Percentiles rank a stretch among this genome's conserved stretches.
These are phyloP conservation scores for Drosophila cognata DNA, from an alignment of 2,888 invertebrate genomes.

Conservation along the genomic window DNA sequence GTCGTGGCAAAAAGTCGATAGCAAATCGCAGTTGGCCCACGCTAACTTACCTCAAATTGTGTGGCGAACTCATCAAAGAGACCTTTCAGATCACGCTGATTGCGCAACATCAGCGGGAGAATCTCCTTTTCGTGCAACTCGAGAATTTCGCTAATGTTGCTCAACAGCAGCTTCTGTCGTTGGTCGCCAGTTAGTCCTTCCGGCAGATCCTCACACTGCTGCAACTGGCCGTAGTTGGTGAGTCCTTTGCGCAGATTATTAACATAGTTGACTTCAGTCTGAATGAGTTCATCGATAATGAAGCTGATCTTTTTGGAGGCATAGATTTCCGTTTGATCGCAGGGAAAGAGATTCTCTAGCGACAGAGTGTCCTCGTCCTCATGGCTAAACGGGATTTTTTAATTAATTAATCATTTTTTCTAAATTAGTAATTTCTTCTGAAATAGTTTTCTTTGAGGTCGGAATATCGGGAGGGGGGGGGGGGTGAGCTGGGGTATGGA, in stretches of 20 bases:
- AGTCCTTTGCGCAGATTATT: slow-evolving; percentile 82
- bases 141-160: slow-evolving; percentile 95
- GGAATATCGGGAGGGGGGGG: background rate
- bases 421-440: background rate
- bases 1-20: background rate
- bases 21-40: slow-evolving; percentile 13
- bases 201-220: slow-evolving; percentile 74
- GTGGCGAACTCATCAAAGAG: slow-evolving; percentile 83
- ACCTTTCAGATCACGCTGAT: slow-evolving; percentile 82
- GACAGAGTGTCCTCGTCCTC: slow-evolving; percentile 83
- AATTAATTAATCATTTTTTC: too few relatives aligned
- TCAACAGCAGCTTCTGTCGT: slow-evolving; percentile 88
- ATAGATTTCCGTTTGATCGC: slow-evolving; percentile 83
- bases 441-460: background rate
- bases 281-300: slow-evolving; percentile 84
- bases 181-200: slow-evolving; percentile 73
- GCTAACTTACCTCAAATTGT: slow-evolving; percentile 82
- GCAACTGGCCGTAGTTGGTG: slow-evolving; percentile 79
- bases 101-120: slow-evolving; percentile 82
- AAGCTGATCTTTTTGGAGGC: slow-evolving; percentile 83
- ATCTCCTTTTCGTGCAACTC: slow-evolving; percentile 89
- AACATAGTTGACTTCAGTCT: slow-evolving; percentile 84
- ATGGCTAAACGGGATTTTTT: slow-evolving; percentile 58
- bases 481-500: background rate
- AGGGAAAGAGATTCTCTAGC: slow-evolving; percentile 83